Conservation (phyloP, 2,888 invertebrate genomes). For the Rutpela maculata region DNA sequence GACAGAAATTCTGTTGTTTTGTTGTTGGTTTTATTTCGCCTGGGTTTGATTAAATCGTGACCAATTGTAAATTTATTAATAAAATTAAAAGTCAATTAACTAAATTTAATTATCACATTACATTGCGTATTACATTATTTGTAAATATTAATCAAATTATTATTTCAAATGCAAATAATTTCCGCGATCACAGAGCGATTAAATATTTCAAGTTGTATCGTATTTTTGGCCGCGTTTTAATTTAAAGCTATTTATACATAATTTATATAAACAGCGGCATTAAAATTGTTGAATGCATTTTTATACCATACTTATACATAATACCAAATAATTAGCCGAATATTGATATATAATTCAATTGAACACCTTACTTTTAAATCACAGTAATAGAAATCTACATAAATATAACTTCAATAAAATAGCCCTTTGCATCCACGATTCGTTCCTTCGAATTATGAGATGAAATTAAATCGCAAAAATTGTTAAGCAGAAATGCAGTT, state of each 20-base stretch:
- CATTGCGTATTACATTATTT: constrained; percentile 43
- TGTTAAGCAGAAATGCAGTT: no score
- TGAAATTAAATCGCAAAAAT: no score
- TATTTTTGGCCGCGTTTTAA: not conserved
- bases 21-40: not conserved
- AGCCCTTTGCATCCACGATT: no score
- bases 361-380: no score
- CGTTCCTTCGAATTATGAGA: no score
- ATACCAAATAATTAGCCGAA: no score
- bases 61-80: constrained; percentile 38
- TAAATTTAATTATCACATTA: constrained; percentile 46
- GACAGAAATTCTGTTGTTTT: not conserved
- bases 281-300: not conserved
- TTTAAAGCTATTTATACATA: not conserved
- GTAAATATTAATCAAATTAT: constrained; percentile 46
- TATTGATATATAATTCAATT: no score
- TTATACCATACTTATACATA: not conserved
- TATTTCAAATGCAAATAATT: constrained; percentile 31
- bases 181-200: constrained; percentile 1
- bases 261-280: not conserved
- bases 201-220: not conserved
- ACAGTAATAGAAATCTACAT: no score
- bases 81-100: constrained; percentile 48
- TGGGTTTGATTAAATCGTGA: constrained; percentile 28
- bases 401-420: no score